These are phyloP conservation scores for Spermophilus dauricus DNA, from an alignment of 2,113 vertebrate species.

Conservation along the genomic window DNA sequence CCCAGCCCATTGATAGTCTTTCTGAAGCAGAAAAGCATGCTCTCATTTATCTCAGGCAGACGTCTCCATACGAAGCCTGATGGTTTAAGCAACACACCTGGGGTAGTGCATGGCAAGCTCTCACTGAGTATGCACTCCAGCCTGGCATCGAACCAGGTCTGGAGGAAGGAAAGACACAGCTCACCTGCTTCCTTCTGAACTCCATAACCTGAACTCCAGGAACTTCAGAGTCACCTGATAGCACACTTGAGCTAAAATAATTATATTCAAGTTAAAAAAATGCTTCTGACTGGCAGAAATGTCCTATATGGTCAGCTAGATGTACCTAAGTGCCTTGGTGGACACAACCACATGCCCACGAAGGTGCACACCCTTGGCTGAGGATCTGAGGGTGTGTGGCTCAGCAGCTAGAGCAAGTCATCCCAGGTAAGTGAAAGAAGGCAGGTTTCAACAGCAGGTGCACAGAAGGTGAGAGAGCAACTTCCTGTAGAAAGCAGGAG, in stretches of 20 bases:
- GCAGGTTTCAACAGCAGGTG: background rate
- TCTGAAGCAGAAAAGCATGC: background rate
- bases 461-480: background rate
- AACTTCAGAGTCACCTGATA: background rate
- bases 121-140: fast-evolving
- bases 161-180: background rate
- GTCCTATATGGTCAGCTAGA: background rate
- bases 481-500: background rate
- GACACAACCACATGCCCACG: background rate
- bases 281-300: background rate
- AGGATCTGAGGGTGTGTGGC: background rate
- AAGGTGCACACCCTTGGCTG: background rate
- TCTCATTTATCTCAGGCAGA: background rate
- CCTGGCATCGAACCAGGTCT: background rate
- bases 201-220: background rate
- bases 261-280: background rate
- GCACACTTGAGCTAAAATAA: background rate
- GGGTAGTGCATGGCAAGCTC: background rate
- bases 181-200: background rate
- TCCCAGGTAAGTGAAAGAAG: background rate
- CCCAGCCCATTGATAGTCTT: background rate
- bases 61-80: background rate
- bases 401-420: background rate
- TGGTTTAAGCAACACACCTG: fast-evolving
- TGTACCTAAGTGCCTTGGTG: background rate